Evolutionary conservation across 1,140 invertebrate genomes (phyloP), one percentile per base, ranked within the genome.

Genomic region (Brachionus angularis): DNA sequence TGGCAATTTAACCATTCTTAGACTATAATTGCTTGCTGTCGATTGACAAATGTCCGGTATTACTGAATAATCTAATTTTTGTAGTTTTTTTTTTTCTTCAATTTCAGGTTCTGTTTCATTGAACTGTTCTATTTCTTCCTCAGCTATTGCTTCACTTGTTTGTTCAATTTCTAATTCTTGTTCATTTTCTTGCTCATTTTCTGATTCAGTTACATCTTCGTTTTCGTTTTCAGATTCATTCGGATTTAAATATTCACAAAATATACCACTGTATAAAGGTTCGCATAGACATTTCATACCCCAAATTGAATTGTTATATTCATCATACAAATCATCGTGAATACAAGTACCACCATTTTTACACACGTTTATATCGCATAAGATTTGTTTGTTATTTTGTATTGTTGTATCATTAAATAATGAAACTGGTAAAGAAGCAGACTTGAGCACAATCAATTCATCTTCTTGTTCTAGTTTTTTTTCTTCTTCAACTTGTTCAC

Each of bases 221-320:
- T n/a, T n/a, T n/a, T n/a, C n/a, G n/a, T n/a, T n/a, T n/a, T n/a
- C n/a, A n/a, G n/a, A n/a, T n/a, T n/a, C n/a, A n/a, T n/a, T 14
- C 34, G 53, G 33, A 75, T 70, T 50, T 75, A 69, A 10, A 71
- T 44, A n/a, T 34, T 52, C 47, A 52, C 75, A 76, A 25, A 34
- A 72, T 23, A 55, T n/a, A n/a, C 75, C 75, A 23, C 55, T 72
- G 58, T 71, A 75, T 1, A 47, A 49, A 2, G 62, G 2, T 21
- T 58, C 34, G 49, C 75, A 76, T 4, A 47, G n/a, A 49, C 75
- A 76, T 10, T 72, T 67, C 62, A 67, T 67, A 21, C 62, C 62
- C 12, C 36, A 58, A 2, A 58, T 34, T 58, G 36, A 39, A 23
- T 58, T 58, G 16, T 58, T 58, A 18, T 46, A 10, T 16, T 10